Percentiles rank a stretch among this genome's conserved stretches.
Conservation (phyloP, 2,888 invertebrate genomes). For the Ceramica pisi region DNA sequence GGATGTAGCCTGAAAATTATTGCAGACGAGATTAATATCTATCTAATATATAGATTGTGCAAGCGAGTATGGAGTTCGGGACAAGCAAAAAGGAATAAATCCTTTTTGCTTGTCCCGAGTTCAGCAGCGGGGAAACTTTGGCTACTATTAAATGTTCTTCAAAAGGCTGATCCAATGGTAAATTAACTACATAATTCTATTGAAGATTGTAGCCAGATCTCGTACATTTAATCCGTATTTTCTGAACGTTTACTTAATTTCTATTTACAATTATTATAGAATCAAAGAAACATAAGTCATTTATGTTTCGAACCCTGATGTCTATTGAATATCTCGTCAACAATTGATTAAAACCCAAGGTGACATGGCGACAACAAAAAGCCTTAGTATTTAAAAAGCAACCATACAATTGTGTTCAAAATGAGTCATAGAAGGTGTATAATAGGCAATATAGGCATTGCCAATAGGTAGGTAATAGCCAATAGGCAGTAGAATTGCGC, state of each 20-base stretch:
- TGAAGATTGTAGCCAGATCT: background rate
- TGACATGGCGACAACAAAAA: constrained; percentile 46
- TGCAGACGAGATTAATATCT: background rate
- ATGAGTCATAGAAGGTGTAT: constrained; percentile 54
- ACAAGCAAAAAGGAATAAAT: background rate
- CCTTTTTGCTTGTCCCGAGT: no score
- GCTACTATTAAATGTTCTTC: background rate
- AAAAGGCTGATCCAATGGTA: no score
- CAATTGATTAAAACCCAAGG: constrained; percentile 22
- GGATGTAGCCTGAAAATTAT: background rate
- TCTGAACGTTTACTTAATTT: background rate
- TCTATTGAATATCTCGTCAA: background rate
- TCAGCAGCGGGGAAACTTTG: no score
- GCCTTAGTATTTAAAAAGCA: constrained; percentile 48
- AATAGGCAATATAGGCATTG: constrained; percentile 39
- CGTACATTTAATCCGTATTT: background rate
- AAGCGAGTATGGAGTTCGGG: no score
- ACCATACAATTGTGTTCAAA: constrained; percentile 50
- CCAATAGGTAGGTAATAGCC: constrained; percentile 18
- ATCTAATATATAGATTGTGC: no score
- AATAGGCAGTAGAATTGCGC: constrained; percentile 39
- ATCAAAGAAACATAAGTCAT: background rate
- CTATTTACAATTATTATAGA: background rate
- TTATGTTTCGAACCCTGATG: background rate
- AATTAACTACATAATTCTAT: background rate